Evolutionary conservation across 2,888 invertebrate species (phyloP), one percentile per base, ranked within the genome.

Genomic region (Himalopsyche tibetana): DNA sequence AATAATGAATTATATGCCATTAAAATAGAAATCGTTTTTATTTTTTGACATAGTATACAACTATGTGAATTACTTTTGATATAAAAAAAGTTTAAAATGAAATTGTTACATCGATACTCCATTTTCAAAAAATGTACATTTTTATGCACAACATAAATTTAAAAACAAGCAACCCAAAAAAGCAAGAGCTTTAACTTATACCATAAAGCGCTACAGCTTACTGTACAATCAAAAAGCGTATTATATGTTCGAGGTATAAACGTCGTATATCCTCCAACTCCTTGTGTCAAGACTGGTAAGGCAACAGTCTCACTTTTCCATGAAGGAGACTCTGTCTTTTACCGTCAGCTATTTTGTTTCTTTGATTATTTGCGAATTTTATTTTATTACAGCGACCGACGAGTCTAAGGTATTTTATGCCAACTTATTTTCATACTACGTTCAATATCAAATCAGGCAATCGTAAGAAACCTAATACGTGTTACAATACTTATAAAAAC

Each of bases 361-460:
- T 86, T 86, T 84, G 84, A 86, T 87, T 87, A 87, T 87, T 85
- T 84, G 82, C 85, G 87, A 84, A 87, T 87, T 87, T 87, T 87
- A 86, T 87, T 87, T 87, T 87, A 87, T 87, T 87, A 87, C 87
- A n/a, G 55, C 84, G 19, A 79, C 84, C 86, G 87, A 83, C 45
- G 83, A 69, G 82, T 80, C 63, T 51, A 84, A 87, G 87, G 87
- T 87, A 87, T 84, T 84, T 84, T 69, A 84, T 69, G 82, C 38
- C 36, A 51, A 51, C 51, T 51, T 51, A 51, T 51, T 51, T 51
- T 51, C 12, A 51, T 51, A 51, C 51, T 51, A 84, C 42, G 80
- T 80, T 84, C 63, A 63, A 19, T 6, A 63, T 63, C n/a, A 63
- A 63, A 63, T 63, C 8, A 63, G 3, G 28, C 19, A 11, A 5